A percentile compares a stretch with the other conserved stretches of the same genome.
phyloP scores from a whole-genome alignment of 2,888 invertebrate genomes.

The Cheilosia variabilis region DNA sequence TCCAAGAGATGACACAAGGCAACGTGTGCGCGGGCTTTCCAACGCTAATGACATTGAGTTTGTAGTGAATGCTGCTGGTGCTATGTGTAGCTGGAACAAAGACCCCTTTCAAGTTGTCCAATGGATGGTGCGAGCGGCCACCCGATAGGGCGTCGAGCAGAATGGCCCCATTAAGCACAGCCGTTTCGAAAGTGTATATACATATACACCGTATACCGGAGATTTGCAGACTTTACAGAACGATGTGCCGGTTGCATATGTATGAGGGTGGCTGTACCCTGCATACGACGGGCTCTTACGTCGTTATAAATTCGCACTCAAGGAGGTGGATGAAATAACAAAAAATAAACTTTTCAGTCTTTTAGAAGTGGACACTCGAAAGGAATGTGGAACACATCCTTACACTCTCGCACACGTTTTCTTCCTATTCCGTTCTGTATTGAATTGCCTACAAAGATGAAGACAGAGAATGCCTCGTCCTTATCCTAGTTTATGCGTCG shows the following conservation, averaged over 20 bases:
- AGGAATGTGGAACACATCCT: slow-evolving; percentile 72
- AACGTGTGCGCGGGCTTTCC: slow-evolving; percentile 64
- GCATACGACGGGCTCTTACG: slow-evolving; percentile 51
- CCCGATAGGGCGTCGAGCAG: slow-evolving; percentile 41
- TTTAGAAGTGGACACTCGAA: slow-evolving; percentile 70
- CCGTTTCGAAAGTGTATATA: slow-evolving; percentile 56
- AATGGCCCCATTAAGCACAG: slow-evolving; percentile 69
- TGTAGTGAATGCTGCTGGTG: slow-evolving; percentile 41
- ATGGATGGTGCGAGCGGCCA: slow-evolving; percentile 18
- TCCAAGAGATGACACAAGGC: slow-evolving; percentile 50
- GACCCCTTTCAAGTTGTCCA: slow-evolving; percentile 58
- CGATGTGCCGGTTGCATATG: slow-evolving; percentile 3
- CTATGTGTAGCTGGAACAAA: slow-evolving; percentile 37
- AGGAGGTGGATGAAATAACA: slow-evolving; percentile 14
- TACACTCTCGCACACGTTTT: slow-evolving; percentile 43
- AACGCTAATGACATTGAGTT: slow-evolving; percentile 72
- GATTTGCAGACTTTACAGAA: slow-evolving; percentile 16
- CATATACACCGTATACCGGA: slow-evolving; percentile 2
- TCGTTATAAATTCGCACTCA: slow-evolving; percentile 60
- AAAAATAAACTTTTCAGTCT: slow-evolving; percentile 51
- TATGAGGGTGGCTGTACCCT: slow-evolving; percentile 32
- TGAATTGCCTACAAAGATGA: slow-evolving; percentile 64
- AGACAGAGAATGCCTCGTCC: slow-evolving; percentile 55
- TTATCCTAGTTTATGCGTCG: slow-evolving; percentile 65
- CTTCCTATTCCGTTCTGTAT: slow-evolving; percentile 10